Base-by-base conservation (phyloP, 2,113 vertebrate species). In the Hyaena hyaena region DNA sequence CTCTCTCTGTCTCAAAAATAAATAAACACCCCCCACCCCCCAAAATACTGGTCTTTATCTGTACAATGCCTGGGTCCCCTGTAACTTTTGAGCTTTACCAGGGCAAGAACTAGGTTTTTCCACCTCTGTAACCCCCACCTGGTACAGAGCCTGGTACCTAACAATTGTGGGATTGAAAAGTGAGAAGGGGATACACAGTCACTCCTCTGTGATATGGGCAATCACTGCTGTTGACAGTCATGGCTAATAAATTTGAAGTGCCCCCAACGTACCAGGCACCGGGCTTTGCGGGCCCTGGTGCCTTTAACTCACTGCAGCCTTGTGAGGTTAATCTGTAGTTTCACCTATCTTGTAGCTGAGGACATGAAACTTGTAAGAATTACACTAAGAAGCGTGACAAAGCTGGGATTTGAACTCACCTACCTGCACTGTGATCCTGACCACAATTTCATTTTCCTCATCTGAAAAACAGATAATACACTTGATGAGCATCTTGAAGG, bases 331-430 rank as follows among this genome's bases (percentile, higher is more conserved):
- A 55, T 81, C 55, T 24, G n/a, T 16, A 11, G 21, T 63, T 53
- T 58, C 10, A 33, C 33, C 17, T 4, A 45, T 66, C 81, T 53
- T 92, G 10, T 85, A 84, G 63, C 61, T 24, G 63, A 88, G 48
- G 69, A 74, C 95, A 66, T 74, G n/a, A 71, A 80, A 35, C 45
- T 39, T 79, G 23, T 50, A 71, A 28, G 65, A 63, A 88, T 69
- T 73, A 55, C 1, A 31, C 26, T 2, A 1, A 48, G 31, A 88
- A 14, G 5, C 50, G 3, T 66, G 76, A 39, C 81, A 53, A 48
- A 10, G 17, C 23, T 80, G 81, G n/a, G 16, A 26, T 88, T 45
- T 6, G 69, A 90, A 68, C 24, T 23, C 31, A 50, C 39, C 65
- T 68, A 5, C 33, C 61, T 66, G 23, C 4, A 1, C 28, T 31